Evolutionary conservation across 2,888 invertebrate species (phyloP).

Genomic region (Clivina fossor): DNA sequence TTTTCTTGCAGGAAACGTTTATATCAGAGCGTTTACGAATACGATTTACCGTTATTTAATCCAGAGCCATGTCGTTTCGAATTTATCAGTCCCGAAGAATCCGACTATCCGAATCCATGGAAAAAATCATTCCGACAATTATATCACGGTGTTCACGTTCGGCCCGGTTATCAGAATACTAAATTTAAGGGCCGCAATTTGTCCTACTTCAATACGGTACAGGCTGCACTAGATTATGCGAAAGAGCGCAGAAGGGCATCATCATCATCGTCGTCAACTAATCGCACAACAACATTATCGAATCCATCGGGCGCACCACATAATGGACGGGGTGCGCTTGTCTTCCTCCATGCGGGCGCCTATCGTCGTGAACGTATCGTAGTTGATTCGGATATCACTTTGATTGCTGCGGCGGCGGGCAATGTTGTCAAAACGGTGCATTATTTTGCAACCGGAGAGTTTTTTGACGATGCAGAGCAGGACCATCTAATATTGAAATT

Average conservation of each 20-base stretch:
- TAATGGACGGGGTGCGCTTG: conserved; percentile 66
- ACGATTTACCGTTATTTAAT: conserved; percentile 92
- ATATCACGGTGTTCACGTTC: conserved; percentile 90
- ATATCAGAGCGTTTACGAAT: conserved; percentile 95
- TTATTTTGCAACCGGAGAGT: too few species aligned
- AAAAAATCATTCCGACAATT: conserved; percentile 96
- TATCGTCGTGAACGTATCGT: conserved; percentile 93
- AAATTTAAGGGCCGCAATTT: conserved; percentile 72
- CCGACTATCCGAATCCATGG: conserved; percentile 93
- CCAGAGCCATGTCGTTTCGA: conserved; percentile 88
- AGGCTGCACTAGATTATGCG: conserved; percentile 85
- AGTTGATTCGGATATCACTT: conserved; percentile 89
- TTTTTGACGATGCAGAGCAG: too few species aligned
- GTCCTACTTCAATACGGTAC: conserved; percentile 88
- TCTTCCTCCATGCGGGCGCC: conserved; percentile 92
- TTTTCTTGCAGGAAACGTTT: conserved; percentile 76
- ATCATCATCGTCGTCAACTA: too few species aligned
- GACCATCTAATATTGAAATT: too few species aligned
- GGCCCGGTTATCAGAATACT: conserved; percentile 79
- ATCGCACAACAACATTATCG: too few species aligned
- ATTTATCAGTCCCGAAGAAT: conserved; percentile 88
- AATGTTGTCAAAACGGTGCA: too few species aligned
- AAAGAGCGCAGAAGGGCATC: conserved; percentile 70
- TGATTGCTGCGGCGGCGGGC: too few species aligned
- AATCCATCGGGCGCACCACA: conserved; percentile 52